phyloP scores from a whole-genome alignment of 2,113 vertebrate genomes.

The Vireo altiloquus region DNA sequence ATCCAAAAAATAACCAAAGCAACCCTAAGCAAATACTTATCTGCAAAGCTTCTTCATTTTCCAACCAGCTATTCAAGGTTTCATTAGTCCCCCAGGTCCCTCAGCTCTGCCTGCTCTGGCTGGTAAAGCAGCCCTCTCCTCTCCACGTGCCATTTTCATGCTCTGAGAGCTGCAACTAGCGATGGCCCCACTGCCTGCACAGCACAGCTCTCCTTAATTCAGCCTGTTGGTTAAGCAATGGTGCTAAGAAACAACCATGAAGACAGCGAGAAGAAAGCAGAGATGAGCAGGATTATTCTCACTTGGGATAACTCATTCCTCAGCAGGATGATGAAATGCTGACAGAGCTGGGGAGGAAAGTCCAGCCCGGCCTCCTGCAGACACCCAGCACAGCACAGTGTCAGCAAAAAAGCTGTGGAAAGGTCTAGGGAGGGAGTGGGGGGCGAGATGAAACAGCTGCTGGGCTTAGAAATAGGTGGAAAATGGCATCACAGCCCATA shows the following conservation, averaged over 20 bases:
- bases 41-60: not conserved
- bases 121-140: not conserved
- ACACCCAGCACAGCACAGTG: not conserved
- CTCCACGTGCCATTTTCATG: not conserved
- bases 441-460: not conserved
- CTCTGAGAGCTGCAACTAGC: fast-evolving
- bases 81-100: not conserved
- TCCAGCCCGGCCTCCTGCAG: not conserved
- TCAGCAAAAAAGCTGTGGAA: not conserved
- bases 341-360: not conserved
- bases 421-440: not conserved
- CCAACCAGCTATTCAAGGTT: not conserved
- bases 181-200: fast-evolving
- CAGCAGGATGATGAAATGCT: not conserved
- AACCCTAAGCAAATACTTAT: not conserved
- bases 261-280: not conserved
- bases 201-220: not conserved
- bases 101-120: not conserved
- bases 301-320: not conserved
- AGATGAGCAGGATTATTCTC: not conserved
- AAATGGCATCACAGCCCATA: not conserved
- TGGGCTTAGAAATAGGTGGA: not conserved
- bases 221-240: fast-evolving
- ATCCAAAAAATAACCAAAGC: not conserved
- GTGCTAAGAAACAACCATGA: not conserved